Conservation (phyloP, 2,797 vertebrate species). For the Tapirus indicus region DNA sequence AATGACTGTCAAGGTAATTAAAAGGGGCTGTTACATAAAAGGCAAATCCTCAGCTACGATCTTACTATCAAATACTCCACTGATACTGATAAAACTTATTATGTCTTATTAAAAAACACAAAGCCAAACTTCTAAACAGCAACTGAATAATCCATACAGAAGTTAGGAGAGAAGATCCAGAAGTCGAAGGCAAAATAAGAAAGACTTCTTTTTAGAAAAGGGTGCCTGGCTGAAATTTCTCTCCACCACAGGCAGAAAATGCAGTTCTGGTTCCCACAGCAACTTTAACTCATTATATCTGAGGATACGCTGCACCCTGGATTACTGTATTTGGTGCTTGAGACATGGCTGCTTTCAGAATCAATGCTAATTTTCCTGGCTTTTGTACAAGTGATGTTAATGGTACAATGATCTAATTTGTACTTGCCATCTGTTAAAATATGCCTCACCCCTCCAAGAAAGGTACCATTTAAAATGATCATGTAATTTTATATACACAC, state of each 20-base stretch:
- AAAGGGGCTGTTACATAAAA: slow-evolving; percentile 45
- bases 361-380: slow-evolving; percentile 39
- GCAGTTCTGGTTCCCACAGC: neutral
- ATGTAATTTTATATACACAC: neutral
- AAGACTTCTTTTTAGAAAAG: slow-evolving; percentile 15
- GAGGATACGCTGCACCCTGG: neutral
- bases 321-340: neutral
- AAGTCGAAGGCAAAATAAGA: slow-evolving; percentile 27
- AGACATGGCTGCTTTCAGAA: neutral
- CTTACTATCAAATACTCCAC: neutral
- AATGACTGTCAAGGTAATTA: slow-evolving; percentile 62
- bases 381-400: slow-evolving; percentile 44
- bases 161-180: neutral
- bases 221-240: neutral
- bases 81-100: slow-evolving; percentile 31
- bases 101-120: neutral
- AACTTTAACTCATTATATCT: slow-evolving; percentile 39
- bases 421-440: slow-evolving; percentile 47
- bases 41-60: slow-evolving; percentile 53
- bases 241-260: slow-evolving; percentile 32
- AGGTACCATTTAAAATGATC: slow-evolving; percentile 7
- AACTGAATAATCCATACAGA: neutral
- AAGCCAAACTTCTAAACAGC: slow-evolving; percentile 17
- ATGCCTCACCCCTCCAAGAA: neutral
- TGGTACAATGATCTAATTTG: slow-evolving; percentile 59